A percentile compares a stretch with the other conserved stretches of the same genome.
phyloP scores from a whole-genome alignment of 2,888 invertebrate species.

The Lasioglossum pauxillum region DNA sequence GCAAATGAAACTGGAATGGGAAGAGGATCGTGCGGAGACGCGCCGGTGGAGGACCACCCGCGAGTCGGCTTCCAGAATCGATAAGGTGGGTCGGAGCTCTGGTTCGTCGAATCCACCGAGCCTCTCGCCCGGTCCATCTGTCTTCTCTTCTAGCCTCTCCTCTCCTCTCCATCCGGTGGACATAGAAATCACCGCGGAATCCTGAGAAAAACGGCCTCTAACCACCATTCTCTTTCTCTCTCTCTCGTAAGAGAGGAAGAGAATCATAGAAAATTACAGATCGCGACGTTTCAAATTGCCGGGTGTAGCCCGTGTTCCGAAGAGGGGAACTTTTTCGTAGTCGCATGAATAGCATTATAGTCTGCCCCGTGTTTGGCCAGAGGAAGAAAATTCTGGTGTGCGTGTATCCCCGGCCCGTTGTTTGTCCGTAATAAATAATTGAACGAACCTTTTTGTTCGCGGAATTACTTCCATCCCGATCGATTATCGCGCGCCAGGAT shows the following conservation, averaged over 20 bases:
- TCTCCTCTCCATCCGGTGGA: slow-evolving; percentile 14
- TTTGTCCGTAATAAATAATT: slow-evolving; percentile 58
- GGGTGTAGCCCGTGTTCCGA: slow-evolving; percentile 29
- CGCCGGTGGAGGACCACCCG: slow-evolving; percentile 76
- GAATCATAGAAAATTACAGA: slow-evolving; percentile 45
- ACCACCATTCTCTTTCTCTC: neutral
- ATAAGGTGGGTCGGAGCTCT: slow-evolving; percentile 70
- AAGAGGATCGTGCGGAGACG: slow-evolving; percentile 70
- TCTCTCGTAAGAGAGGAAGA: neutral
- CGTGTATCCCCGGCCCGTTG: neutral
- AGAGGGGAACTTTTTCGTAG: slow-evolving; percentile 1
- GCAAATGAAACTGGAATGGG: slow-evolving; percentile 68
- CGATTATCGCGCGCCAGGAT: slow-evolving; percentile 61
- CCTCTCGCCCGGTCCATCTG: slow-evolving; percentile 63
- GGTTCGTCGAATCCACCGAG: slow-evolving; percentile 64
- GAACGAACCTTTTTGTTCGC: slow-evolving; percentile 47
- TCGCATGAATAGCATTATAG: slow-evolving; percentile 22
- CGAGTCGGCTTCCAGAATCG: slow-evolving; percentile 79
- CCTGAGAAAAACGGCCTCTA: neutral
- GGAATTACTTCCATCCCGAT: slow-evolving; percentile 62
- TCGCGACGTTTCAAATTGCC: slow-evolving; percentile 32
- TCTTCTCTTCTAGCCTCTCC: slow-evolving; percentile 48
- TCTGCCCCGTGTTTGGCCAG: neutral
- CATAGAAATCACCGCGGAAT: slow-evolving; percentile 48
- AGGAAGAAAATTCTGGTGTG: slow-evolving; percentile 24